These are phyloP conservation scores for Zingel zingel DNA, from an alignment of 2,113 vertebrate species.

Conservation along the genomic window DNA sequence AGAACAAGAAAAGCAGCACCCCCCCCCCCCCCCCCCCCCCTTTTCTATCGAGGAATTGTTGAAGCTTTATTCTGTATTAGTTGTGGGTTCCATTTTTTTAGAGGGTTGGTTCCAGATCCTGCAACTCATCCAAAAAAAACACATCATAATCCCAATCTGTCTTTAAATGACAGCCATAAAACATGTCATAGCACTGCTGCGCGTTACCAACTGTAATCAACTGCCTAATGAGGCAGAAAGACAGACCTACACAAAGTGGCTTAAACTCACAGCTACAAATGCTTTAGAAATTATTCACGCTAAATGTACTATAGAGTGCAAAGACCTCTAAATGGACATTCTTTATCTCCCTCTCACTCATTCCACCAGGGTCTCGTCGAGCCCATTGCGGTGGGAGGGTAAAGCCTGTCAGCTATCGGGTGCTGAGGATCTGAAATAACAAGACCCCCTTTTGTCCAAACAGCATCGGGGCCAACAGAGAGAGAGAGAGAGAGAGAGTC, in stretches of 20 bases:
- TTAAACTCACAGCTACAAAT: constrained; percentile 10
- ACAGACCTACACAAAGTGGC: neutral
- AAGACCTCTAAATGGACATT: constrained; percentile 17
- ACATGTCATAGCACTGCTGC: neutral
- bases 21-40: no score
- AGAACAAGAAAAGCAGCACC: neutral
- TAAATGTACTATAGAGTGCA: neutral
- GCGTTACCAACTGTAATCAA: neutral
- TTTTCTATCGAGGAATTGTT: no score
- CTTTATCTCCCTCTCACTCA: constrained; percentile 21
- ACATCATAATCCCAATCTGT: neutral
- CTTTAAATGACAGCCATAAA: neutral
- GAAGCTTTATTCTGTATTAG: no score
- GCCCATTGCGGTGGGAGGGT: constrained; percentile 35
- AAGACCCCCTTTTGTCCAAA: constrained; percentile 80
- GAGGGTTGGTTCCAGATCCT: neutral
- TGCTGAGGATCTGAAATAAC: constrained; percentile 79
- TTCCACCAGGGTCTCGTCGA: constrained; percentile 32
- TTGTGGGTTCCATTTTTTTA: no score
- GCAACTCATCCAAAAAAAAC: neutral
- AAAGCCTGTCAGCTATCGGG: constrained; percentile 56
- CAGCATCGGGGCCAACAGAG: constrained; percentile 34
- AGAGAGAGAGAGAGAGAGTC: neutral
- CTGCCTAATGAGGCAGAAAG: neutral
- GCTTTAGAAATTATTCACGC: neutral